Evolutionary conservation across 2,797 vertebrate species (phyloP).

Genomic region (Lutjanus campechanus): DNA sequence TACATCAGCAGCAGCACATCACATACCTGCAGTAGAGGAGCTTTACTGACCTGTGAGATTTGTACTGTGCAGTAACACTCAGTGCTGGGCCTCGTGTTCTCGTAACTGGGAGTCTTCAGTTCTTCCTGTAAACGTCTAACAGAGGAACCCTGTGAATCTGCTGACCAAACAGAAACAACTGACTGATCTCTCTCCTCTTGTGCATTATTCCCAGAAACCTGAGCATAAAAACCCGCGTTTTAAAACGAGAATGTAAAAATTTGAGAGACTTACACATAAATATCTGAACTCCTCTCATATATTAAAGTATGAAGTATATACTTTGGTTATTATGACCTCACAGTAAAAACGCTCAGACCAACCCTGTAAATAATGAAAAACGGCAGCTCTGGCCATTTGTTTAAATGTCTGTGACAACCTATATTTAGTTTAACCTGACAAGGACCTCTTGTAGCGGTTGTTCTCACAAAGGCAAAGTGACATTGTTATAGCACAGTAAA

Average conservation of each 20-base stretch:
- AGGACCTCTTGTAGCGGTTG: neutral
- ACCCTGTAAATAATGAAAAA: conserved; percentile 1
- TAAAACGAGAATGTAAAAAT: neutral
- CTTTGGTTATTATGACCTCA: neutral
- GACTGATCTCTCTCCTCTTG: conserved; percentile 23
- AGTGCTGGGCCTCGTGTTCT: conserved; percentile 21
- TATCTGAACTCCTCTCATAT: neutral
- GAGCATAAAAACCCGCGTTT: neutral
- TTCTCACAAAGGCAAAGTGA: neutral
- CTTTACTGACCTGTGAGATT: conserved; percentile 32
- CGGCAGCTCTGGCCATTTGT: neutral
- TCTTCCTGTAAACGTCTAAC: conserved; percentile 62
- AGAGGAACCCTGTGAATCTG: conserved; percentile 58
- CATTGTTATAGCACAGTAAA: neutral
- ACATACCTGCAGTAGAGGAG: neutral
- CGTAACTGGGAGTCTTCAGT: conserved; percentile 8
- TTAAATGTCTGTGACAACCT: conserved; percentile 1
- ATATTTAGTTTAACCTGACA: conserved; percentile 6
- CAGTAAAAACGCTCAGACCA: neutral
- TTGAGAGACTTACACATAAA: neutral
- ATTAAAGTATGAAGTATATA: neutral
- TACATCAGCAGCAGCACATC: conserved; percentile 18
- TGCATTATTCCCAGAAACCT: neutral
- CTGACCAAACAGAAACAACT: conserved; percentile 16
- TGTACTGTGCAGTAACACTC: conserved; percentile 27